Conservation (phyloP, 2,888 invertebrate genomes). For the Marasmarcha lunaedactyla region DNA sequence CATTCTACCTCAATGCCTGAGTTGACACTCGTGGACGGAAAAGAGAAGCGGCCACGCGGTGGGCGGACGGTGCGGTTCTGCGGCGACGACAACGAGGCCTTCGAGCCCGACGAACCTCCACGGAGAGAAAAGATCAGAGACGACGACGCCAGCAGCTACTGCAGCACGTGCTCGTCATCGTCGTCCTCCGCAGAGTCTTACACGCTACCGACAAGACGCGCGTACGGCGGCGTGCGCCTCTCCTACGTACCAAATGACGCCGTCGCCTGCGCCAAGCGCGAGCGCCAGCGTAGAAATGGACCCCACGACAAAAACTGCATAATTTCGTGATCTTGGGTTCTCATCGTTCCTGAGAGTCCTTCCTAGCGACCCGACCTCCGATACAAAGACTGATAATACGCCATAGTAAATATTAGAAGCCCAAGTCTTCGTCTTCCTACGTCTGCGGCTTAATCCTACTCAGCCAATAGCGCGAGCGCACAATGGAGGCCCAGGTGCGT, state of each 20-base stretch:
- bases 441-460: constrained; percentile 3
- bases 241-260: constrained; percentile 95
- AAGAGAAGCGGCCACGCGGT: constrained; percentile 36
- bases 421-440: constrained; percentile 31
- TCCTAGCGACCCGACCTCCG: constrained; percentile 58
- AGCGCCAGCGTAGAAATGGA: constrained; percentile 69
- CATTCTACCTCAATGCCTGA: constrained; percentile 65
- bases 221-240: constrained; percentile 89
- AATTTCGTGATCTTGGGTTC: constrained; percentile 79
- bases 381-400: constrained; percentile 62
- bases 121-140: constrained; percentile 46
- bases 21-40: constrained; percentile 60
- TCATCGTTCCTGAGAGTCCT: constrained; percentile 25
- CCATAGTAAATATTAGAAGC: constrained; percentile 48
- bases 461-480: background rate
- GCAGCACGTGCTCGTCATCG: constrained; percentile 92
- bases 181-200: constrained; percentile 91
- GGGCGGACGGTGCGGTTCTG: constrained; percentile 56
- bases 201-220: constrained; percentile 83
- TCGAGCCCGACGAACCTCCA: constrained; percentile 51
- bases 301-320: constrained; percentile 87
- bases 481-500: constrained; percentile 26
- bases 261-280: constrained; percentile 82
- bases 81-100: constrained; percentile 58
- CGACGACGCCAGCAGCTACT: constrained; percentile 80